Evolutionary conservation across 1,140 invertebrate species (phyloP).

Genomic region (Portunus trituberculatus): DNA sequence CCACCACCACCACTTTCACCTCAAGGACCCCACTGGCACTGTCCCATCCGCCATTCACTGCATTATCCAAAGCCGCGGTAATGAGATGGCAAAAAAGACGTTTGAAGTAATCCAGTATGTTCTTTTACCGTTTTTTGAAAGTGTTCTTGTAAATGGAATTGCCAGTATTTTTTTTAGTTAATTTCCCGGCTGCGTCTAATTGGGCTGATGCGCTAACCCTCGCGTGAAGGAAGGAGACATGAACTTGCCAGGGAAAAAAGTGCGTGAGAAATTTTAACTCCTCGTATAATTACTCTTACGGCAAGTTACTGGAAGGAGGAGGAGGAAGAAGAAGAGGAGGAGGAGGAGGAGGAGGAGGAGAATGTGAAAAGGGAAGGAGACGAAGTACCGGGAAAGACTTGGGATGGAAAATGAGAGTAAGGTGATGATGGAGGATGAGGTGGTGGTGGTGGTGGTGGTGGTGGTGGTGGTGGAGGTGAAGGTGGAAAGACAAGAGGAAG

Average conservation of each 20-base stretch:
- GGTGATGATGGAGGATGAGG: background rate
- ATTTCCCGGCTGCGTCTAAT: slow-evolving; percentile 56
- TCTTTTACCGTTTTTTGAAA: background rate
- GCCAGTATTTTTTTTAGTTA: slow-evolving; percentile 37
- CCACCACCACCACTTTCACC: background rate
- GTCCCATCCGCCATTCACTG: too few relatives aligned
- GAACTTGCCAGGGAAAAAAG: slow-evolving; percentile 1
- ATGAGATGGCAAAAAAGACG: background rate
- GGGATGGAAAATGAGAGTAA: background rate
- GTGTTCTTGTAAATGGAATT: slow-evolving; percentile 44
- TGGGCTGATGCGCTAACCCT: slow-evolving; percentile 24
- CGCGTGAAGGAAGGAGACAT: slow-evolving; percentile 36
- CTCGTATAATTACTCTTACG: slow-evolving; percentile 38
- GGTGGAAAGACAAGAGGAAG: too few relatives aligned
- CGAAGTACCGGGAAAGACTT: background rate
- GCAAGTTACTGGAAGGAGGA: background rate
- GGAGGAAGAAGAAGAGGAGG: background rate
- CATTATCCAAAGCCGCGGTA: background rate
- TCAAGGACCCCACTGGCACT: background rate
- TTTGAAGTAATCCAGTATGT: background rate
- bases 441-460: too few relatives aligned
- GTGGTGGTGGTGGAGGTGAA: too few relatives aligned
- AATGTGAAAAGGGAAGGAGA: background rate
- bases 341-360: background rate
- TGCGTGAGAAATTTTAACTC: slow-evolving; percentile 30